These are phyloP conservation scores for Gasteruption jaculator DNA, from an alignment of 2,888 invertebrate genomes.

Conservation along the genomic window DNA sequence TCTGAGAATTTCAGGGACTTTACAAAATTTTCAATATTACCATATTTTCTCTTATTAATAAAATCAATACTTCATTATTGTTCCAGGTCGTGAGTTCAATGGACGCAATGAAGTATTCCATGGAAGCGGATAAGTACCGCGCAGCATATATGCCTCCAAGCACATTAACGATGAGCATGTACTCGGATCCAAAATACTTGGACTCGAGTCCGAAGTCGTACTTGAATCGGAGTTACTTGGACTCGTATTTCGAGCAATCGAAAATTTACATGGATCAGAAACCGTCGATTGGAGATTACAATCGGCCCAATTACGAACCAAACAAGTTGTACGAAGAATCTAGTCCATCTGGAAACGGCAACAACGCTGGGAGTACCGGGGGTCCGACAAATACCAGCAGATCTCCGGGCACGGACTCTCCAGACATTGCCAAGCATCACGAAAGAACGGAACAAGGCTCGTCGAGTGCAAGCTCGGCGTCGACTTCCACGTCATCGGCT, in stretches of 20 bases:
- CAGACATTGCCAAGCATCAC: slow-evolving; percentile 42
- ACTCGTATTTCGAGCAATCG: slow-evolving; percentile 66
- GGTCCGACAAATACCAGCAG: slow-evolving; percentile 41
- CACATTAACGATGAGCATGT: slow-evolving; percentile 66
- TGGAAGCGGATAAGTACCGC: slow-evolving; percentile 74
- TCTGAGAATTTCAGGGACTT: neutral
- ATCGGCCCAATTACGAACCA: slow-evolving; percentile 65
- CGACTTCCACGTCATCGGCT: slow-evolving; percentile 58
- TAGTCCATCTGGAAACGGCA: slow-evolving; percentile 53
- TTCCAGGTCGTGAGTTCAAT: slow-evolving; percentile 70
- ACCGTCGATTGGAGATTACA: slow-evolving; percentile 60
- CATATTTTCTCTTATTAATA: neutral
- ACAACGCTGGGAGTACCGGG: slow-evolving; percentile 41
- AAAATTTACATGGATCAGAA: slow-evolving; percentile 70
- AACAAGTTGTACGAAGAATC: slow-evolving; percentile 61
- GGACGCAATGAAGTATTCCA: slow-evolving; percentile 75
- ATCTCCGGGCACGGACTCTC: slow-evolving; percentile 55
- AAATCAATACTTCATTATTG: too few species aligned
- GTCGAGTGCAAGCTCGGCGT: slow-evolving; percentile 51
- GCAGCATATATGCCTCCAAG: slow-evolving; percentile 65
- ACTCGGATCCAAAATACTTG: slow-evolving; percentile 66
- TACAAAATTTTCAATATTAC: neutral
- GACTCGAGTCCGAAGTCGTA: slow-evolving; percentile 58
- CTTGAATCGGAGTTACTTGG: slow-evolving; percentile 64
- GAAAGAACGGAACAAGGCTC: slow-evolving; percentile 39